Evolutionary conservation across 1,140 invertebrate genomes (phyloP).

Genomic region (Atopsyche davidsoni): DNA sequence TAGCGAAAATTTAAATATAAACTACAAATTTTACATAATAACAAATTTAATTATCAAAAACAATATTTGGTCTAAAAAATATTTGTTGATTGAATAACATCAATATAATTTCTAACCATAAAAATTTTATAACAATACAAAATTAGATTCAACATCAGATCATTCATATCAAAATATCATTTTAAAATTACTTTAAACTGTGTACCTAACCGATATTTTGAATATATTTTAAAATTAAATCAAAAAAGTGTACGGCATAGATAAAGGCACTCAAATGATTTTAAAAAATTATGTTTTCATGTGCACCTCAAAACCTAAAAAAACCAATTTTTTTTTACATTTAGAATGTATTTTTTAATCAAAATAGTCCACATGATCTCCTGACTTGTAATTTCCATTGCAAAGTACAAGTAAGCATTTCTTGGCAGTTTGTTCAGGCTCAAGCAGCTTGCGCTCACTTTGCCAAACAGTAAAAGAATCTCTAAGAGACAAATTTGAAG

Average conservation of each 20-base stretch:
- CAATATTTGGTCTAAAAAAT: too few relatives aligned
- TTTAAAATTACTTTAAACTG: too few relatives aligned
- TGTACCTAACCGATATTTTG: too few relatives aligned
- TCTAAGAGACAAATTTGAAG: constrained; percentile 54
- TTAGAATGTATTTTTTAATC: constrained; percentile 44
- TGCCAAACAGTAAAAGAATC: constrained; percentile 53
- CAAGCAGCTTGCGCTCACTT: constrained; percentile 62
- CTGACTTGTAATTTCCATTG: constrained; percentile 69
- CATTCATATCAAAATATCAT: too few relatives aligned
- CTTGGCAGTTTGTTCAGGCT: constrained; percentile 65
- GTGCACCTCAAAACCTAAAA: background rate
- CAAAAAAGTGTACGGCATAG: constrained; percentile 6
- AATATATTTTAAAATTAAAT: too few relatives aligned
- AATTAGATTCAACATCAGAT: too few relatives aligned
- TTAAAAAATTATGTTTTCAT: constrained; percentile 1
- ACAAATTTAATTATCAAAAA: too few relatives aligned
- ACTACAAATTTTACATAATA: background rate
- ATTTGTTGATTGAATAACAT: too few relatives aligned
- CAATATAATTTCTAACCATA: too few relatives aligned
- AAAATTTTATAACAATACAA: too few relatives aligned
- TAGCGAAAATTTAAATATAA: too few relatives aligned
- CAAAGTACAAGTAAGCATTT: constrained; percentile 67
- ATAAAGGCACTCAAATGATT: background rate
- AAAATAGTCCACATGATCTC: constrained; percentile 83
- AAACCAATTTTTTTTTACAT: constrained; percentile 5